These are phyloP conservation scores for Pseudomyrmex gracilis DNA, from an alignment of 1,140 invertebrate genomes.

Conservation along the genomic window DNA sequence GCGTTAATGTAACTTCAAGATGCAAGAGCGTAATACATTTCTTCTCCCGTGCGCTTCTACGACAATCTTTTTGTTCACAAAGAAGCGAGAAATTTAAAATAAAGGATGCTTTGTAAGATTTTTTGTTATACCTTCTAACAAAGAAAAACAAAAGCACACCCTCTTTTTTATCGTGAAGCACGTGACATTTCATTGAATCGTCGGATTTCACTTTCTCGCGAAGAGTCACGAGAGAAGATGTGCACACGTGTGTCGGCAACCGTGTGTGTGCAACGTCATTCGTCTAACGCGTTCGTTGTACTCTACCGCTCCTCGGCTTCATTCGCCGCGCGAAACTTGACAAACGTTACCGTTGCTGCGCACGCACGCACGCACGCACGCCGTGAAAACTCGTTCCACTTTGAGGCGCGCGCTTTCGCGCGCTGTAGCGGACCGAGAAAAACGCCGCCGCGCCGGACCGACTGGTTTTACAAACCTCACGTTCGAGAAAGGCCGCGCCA, in stretches of 20 bases:
- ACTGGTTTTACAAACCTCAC: slow-evolving; percentile 64
- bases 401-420: slow-evolving; percentile 56
- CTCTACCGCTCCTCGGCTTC: slow-evolving; percentile 57
- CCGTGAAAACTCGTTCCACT: slow-evolving; percentile 72
- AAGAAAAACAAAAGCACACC: not conserved
- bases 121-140: not conserved
- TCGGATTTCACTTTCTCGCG: slow-evolving; percentile 65
- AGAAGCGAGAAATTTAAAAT: not conserved
- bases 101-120: no score
- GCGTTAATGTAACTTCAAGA: no score
- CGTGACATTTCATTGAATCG: slow-evolving; percentile 10
- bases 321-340: slow-evolving; percentile 70
- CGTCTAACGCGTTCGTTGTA: slow-evolving; percentile 61
- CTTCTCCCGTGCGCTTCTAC: no score
- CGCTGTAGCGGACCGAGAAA: slow-evolving; percentile 34
- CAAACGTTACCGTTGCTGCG: slow-evolving; percentile 74
- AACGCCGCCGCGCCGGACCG: slow-evolving; percentile 31
- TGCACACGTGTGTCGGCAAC: slow-evolving; percentile 54
- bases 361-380: slow-evolving; percentile 41
- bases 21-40: no score
- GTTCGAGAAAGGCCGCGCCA: slow-evolving; percentile 5
- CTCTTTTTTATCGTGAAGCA: not conserved
- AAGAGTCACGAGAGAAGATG: slow-evolving; percentile 14
- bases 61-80: not conserved
- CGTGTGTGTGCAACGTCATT: slow-evolving; percentile 23